Evolutionary conservation across 2,113 vertebrate species (phyloP).

Genomic region (Sylvilagus bachmani): DNA sequence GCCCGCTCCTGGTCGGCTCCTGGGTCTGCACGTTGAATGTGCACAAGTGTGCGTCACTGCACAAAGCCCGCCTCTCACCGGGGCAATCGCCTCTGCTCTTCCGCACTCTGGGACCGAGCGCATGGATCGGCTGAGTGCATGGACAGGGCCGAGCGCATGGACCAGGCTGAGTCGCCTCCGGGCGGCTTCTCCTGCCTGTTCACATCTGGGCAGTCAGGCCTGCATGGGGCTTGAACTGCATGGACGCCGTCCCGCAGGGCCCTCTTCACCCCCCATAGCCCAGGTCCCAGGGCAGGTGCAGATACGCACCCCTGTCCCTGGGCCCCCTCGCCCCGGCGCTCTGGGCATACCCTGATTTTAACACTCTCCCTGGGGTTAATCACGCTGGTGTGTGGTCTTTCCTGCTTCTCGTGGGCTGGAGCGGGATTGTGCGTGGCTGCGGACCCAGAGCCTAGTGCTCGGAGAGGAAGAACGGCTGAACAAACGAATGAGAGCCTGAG

Average conservation of each 20-base stretch:
- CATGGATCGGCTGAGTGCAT: constrained; percentile 64
- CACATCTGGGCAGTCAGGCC: constrained; percentile 71
- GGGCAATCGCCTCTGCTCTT: constrained; percentile 40
- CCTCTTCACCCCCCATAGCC: too few species aligned
- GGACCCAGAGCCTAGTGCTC: neutral
- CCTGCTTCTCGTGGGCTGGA: fast-evolving
- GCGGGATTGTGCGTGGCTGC: neutral
- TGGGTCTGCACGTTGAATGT: neutral
- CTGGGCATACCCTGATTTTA: too few species aligned
- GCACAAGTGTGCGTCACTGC: constrained; percentile 54
- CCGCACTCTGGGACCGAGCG: neutral
- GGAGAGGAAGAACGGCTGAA: neutral
- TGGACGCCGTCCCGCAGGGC: too few species aligned
- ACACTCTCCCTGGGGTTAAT: neutral
- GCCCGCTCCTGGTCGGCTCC: neutral
- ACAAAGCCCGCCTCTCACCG: neutral
- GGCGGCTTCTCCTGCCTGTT: constrained; percentile 87
- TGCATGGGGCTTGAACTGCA: too few species aligned
- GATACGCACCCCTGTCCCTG: neutral
- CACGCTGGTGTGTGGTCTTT: too few species aligned
- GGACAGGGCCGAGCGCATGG: constrained; percentile 55
- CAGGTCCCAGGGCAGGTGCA: neutral
- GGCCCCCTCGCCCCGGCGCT: fast-evolving
- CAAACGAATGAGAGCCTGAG: too few species aligned
- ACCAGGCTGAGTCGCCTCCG: constrained; percentile 75